phyloP scores from a whole-genome alignment of 1,140 invertebrate species.

The Procambarus clarkii region DNA sequence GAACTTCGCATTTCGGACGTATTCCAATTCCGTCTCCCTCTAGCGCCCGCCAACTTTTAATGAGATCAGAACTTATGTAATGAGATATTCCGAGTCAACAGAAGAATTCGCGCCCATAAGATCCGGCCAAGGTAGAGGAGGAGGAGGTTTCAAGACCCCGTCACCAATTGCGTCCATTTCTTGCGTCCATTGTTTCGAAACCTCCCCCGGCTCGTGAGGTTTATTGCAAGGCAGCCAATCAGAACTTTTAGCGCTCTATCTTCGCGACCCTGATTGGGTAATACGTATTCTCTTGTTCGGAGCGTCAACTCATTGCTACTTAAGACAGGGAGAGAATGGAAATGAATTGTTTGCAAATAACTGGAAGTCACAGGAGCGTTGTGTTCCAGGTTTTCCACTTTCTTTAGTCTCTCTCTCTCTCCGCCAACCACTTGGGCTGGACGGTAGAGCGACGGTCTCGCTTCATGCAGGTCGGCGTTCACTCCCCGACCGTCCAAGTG shows the following conservation, averaged over 20 bases:
- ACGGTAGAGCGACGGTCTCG: too few relatives aligned
- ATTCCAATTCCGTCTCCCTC: neutral
- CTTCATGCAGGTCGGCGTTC: too few relatives aligned
- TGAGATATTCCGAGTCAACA: neutral
- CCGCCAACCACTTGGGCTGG: too few relatives aligned
- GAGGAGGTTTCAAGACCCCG: neutral
- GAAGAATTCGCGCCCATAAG: neutral
- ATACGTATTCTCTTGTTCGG: constrained; percentile 1
- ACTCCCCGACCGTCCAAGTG: too few relatives aligned
- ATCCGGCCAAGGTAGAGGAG: neutral
- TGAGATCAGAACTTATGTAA: constrained; percentile 2
- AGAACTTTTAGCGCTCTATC: neutral
- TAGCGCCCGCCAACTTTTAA: neutral
- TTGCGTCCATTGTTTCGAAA: neutral
- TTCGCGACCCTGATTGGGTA: neutral
- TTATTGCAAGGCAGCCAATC: neutral
- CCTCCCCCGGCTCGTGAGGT: neutral
- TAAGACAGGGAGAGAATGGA: neutral
- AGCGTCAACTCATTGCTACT: neutral
- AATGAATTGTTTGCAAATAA: neutral
- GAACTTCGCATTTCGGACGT: neutral
- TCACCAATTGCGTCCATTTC: neutral
- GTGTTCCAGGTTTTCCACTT: too few relatives aligned
- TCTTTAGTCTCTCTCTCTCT: too few relatives aligned
- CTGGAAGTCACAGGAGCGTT: neutral